Conservation (phyloP, 2,113 vertebrate species). For the Silurus asotus region DNA sequence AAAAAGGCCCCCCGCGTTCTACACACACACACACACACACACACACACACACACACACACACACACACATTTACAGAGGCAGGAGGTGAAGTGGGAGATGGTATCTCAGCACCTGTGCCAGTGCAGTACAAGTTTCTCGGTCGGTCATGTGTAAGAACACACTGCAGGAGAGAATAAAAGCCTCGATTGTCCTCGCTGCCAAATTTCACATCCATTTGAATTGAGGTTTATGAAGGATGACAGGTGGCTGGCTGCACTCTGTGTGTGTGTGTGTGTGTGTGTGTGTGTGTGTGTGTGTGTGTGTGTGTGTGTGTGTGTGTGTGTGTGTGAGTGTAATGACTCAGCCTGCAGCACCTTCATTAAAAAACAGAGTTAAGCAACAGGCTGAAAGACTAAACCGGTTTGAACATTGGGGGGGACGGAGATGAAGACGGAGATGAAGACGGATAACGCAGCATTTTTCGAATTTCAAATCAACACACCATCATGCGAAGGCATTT, state of each 20-base stretch:
- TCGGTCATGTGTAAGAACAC: slow-evolving; percentile 27
- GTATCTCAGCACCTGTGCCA: slow-evolving; percentile 44
- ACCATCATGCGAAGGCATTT: neutral
- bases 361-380: neutral
- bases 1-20: too few relatives aligned
- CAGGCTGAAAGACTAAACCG: slow-evolving; percentile 6
- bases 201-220: slow-evolving; percentile 33
- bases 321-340: slow-evolving; percentile 6
- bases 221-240: slow-evolving; percentile 40
- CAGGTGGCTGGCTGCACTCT: slow-evolving; percentile 10
- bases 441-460: slow-evolving; percentile 3
- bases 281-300: neutral
- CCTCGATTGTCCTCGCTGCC: slow-evolving; percentile 34
- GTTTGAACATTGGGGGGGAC: neutral
- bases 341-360: neutral
- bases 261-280: slow-evolving; percentile 12
- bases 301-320: neutral
- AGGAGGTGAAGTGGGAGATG: slow-evolving; percentile 27
- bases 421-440: too few relatives aligned
- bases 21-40: neutral
- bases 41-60: neutral
- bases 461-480: slow-evolving; percentile 8
- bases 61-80: neutral
- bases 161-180: slow-evolving; percentile 38
- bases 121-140: slow-evolving; percentile 16